Evolutionary conservation across 2,888 invertebrate species (phyloP).

Genomic region (Hemithea aestivaria): DNA sequence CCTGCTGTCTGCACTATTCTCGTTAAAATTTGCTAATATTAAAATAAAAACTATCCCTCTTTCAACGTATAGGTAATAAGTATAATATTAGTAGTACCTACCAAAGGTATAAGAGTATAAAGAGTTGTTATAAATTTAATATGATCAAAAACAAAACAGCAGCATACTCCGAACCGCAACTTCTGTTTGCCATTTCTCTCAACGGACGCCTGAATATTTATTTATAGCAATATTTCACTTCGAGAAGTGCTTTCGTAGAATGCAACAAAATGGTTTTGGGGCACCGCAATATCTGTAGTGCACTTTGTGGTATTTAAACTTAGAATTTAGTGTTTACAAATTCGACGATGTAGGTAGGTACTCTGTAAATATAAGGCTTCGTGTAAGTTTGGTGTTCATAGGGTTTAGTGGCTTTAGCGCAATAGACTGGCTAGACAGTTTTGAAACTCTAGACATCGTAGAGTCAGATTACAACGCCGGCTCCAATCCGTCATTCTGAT

Average conservation of each 20-base stretch:
- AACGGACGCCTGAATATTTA: conserved; percentile 32
- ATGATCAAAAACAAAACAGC: conserved; percentile 6
- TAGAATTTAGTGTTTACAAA: conserved; percentile 9
- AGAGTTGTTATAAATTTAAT: too few relatives aligned
- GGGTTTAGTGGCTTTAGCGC: background rate
- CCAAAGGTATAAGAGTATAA: too few relatives aligned
- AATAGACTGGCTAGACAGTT: background rate
- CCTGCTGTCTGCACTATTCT: too few relatives aligned
- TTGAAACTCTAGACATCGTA: background rate
- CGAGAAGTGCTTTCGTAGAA: conserved; percentile 38
- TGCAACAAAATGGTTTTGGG: background rate
- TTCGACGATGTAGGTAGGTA: conserved; percentile 1
- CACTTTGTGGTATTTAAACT: conserved; percentile 5
- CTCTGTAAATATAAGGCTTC: background rate
- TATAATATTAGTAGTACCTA: too few relatives aligned
- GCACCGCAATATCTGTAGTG: background rate
- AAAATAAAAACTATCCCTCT: too few relatives aligned
- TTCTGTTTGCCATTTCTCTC: conserved; percentile 1
- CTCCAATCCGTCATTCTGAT: too few relatives aligned
- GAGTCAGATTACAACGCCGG: too few relatives aligned
- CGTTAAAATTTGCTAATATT: too few relatives aligned
- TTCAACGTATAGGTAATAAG: too few relatives aligned
- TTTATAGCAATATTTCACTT: conserved; percentile 38
- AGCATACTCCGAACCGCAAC: conserved; percentile 3
- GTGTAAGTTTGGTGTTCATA: background rate